Evolutionary conservation across 2,113 vertebrate genomes (phyloP), one percentile per base, ranked within the genome.

Genomic region (crab-eating macaque (Macaca fascicularis)): DNA sequence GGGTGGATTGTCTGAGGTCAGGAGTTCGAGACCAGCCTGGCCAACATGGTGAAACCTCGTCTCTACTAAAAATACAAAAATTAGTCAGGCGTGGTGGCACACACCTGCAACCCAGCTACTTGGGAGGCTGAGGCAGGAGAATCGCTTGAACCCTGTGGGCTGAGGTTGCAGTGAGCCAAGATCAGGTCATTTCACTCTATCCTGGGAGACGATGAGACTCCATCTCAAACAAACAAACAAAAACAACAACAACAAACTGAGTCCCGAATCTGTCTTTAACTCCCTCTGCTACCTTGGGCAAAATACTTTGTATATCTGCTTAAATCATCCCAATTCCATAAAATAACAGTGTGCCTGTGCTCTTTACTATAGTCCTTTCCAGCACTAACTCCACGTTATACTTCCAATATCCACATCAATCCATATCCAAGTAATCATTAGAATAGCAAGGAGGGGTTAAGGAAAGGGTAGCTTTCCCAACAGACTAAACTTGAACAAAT

Each of bases 201-300:
- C 52, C 52, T 55, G 52, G 52, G 52, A 20, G 52, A 55, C 52
- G 19, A 19, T 20, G 52, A 55, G 52, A 55, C 19, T 20, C 52
- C 52, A 55, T 55, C 52, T 55, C 19, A 55, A 55, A 55, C 19
- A 55, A 55, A 61, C 8, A 61, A 61, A 61, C 2, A 61, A 14
- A 12, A 50, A 43, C 43, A 43, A 48, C 45, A 48, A 50, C 48
- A 61, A 61, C 23, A 61, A 61, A 27, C 72, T 80, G 64, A 85
- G 94, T 85, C 93, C 50, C 57, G 86, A 52, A 92, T 79, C 38
- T 92, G 40, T 64, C 72, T 91, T 96, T 83, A 89, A 81, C 23
- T 70, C 35, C 25, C 45, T 76, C 25, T 74, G 79, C 9, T 90
- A 74, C 8, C 57, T 94, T 89, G 59, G 25, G 50, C 55, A 96